These are phyloP conservation scores for Mantis religiosa DNA, from an alignment of 2,888 invertebrate species.

Conservation along the genomic window DNA sequence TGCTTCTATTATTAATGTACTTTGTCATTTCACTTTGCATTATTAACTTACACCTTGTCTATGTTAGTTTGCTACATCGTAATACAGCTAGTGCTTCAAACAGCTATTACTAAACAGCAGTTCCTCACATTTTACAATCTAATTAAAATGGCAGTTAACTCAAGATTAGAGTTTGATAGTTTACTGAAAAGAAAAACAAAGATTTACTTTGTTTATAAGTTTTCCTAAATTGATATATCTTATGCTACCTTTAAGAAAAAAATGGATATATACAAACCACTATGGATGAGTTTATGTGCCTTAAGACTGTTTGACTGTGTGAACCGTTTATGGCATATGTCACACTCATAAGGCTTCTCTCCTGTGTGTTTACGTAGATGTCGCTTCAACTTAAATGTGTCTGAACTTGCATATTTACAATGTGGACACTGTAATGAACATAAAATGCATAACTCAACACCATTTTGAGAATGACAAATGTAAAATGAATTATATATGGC, in stretches of 20 bases:
- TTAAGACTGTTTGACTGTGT: constrained; percentile 96
- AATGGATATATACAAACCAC: constrained; percentile 53
- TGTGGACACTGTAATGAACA: constrained; percentile 71
- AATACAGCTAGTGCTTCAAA: too few relatives aligned
- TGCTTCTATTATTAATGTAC: too few relatives aligned
- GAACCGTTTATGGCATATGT: constrained; percentile 82
- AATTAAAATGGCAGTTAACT: too few relatives aligned
- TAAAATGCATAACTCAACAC: constrained; percentile 35
- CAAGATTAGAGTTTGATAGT: too few relatives aligned
- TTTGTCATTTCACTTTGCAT: too few relatives aligned
- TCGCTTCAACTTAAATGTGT: constrained; percentile 94
- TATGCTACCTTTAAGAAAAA: background rate
- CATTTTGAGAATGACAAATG: background rate
- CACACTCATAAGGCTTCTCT: constrained; percentile 83
- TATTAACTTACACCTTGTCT: too few relatives aligned
- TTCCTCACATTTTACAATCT: too few relatives aligned
- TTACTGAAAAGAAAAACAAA: too few relatives aligned
- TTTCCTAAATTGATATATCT: too few relatives aligned
- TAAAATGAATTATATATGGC: background rate
- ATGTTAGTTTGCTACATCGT: too few relatives aligned
- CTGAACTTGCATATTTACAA: constrained; percentile 96
- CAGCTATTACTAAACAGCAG: too few relatives aligned
- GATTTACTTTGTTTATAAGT: too few relatives aligned
- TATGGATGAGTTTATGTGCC: constrained; percentile 85
- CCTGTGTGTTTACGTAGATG: constrained; percentile 92